Conservation (phyloP, 2,113 vertebrate species). For the Thinocorus orbignyianus region DNA sequence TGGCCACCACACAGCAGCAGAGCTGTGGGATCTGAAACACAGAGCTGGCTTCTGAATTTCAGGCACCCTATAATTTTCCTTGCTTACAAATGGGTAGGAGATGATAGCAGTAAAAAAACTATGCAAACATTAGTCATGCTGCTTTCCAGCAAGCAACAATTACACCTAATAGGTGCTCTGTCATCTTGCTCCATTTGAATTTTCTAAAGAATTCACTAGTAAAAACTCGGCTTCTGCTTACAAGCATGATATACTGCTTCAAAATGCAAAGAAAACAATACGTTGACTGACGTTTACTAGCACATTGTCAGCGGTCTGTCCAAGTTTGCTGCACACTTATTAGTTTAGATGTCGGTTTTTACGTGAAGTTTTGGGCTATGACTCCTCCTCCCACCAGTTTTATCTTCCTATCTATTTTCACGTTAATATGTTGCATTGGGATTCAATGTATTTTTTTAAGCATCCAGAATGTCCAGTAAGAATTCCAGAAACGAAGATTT, state of each 20-base stretch:
- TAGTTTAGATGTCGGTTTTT: neutral
- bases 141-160: slow-evolving; percentile 5
- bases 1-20: fast-evolving
- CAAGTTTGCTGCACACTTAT: neutral
- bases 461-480: neutral
- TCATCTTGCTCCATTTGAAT: neutral
- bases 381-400: neutral
- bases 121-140: neutral
- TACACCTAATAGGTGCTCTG: neutral
- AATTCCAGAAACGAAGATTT: neutral
- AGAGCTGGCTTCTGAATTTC: neutral
- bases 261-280: neutral
- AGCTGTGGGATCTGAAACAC: neutral
- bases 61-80: neutral
- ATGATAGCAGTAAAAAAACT: neutral
- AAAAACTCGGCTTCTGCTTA: neutral
- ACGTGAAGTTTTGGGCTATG: neutral
- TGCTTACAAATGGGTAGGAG: neutral
- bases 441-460: neutral
- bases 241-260: neutral
- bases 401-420: neutral
- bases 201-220: neutral
- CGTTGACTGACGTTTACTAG: neutral
- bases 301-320: neutral
- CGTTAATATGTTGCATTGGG: neutral